These are phyloP conservation scores for Hemicentrotus pulcherrimus DNA, from an alignment of 35 echinoderm and acorn worm species.

Conservation along the genomic window DNA sequence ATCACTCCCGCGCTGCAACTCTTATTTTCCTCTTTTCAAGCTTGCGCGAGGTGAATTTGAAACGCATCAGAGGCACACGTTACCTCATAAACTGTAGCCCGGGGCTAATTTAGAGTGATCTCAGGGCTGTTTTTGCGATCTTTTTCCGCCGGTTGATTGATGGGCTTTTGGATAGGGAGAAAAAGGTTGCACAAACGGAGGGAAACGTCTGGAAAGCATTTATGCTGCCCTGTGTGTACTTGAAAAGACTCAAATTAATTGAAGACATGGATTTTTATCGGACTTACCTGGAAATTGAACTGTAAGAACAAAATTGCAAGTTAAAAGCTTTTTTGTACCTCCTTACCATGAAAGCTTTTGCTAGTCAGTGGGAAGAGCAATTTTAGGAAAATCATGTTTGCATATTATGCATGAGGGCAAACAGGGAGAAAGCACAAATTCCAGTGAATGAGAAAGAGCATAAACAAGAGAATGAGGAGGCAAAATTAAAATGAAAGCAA, in stretches of 20 bases:
- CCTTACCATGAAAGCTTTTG: background rate
- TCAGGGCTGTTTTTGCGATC: conserved; percentile 45
- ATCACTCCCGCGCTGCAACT: background rate
- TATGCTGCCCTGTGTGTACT: background rate
- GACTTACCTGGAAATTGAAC: background rate
- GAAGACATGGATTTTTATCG: conserved; percentile 25
- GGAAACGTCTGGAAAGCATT: background rate
- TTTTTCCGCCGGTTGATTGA: conserved; percentile 41
- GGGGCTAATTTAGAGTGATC: conserved; percentile 46
- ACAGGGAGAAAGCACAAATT: background rate
- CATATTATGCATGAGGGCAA: background rate
- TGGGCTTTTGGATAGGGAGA: conserved; percentile 24
- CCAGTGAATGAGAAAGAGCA: too few species aligned
- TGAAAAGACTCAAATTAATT: conserved; percentile 12
- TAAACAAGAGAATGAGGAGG: too few species aligned
- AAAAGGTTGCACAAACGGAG: conserved; percentile 16
- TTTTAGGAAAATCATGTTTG: background rate
- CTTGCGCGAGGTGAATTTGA: conserved; percentile 12
- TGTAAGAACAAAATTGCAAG: background rate
- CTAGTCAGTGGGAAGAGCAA: background rate
- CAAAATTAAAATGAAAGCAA: too few species aligned
- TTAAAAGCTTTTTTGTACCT: background rate
- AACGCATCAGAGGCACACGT: conserved; percentile 41
- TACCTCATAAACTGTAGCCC: conserved; percentile 34
- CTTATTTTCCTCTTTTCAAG: conserved; percentile 27